Percentiles rank a stretch among this genome's conserved stretches.
These are phyloP conservation scores for Microctonus aethiopoides DNA, from an alignment of 2,888 invertebrate genomes.

Conservation along the genomic window DNA sequence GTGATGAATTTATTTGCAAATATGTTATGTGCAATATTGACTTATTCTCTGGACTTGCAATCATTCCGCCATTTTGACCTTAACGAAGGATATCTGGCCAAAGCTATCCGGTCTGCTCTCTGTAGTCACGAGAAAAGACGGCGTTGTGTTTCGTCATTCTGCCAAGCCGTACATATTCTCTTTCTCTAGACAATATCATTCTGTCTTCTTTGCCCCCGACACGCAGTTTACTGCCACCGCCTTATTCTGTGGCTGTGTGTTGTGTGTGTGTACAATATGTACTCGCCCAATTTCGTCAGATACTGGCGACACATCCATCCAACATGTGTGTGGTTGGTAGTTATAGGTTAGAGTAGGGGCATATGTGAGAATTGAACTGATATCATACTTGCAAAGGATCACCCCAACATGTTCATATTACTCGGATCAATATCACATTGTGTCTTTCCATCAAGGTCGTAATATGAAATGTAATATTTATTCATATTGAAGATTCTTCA, in stretches of 20 bases:
- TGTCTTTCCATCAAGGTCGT: constrained; percentile 28
- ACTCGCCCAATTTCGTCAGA: constrained; percentile 47
- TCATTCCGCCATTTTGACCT: constrained; percentile 63
- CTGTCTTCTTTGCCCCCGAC: constrained; percentile 20
- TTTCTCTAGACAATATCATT: neutral
- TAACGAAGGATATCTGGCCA: constrained; percentile 62
- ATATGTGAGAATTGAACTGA: neutral
- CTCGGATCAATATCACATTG: constrained; percentile 24
- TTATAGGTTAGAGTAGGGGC: neutral
- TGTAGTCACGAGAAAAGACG: constrained; percentile 9
- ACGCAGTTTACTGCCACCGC: constrained; percentile 19
- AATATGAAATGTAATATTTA: constrained; percentile 24
- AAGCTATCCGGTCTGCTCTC: constrained; percentile 28
- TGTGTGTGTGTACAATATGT: neutral
- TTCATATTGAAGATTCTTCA: neutral
- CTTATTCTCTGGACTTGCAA: constrained; percentile 23
- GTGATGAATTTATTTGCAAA: neutral
- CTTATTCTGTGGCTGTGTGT: constrained; percentile 7
- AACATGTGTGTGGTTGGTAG: too few species aligned
- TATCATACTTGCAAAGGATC: constrained; percentile 6
- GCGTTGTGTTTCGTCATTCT: constrained; percentile 35
- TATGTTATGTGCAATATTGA: neutral
- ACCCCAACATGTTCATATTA: neutral
- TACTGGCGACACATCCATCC: constrained; percentile 18
- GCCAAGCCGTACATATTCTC: constrained; percentile 22